Base-by-base conservation (phyloP, 2,797 vertebrate genomes). In the Eurystomus glaucurus region DNA sequence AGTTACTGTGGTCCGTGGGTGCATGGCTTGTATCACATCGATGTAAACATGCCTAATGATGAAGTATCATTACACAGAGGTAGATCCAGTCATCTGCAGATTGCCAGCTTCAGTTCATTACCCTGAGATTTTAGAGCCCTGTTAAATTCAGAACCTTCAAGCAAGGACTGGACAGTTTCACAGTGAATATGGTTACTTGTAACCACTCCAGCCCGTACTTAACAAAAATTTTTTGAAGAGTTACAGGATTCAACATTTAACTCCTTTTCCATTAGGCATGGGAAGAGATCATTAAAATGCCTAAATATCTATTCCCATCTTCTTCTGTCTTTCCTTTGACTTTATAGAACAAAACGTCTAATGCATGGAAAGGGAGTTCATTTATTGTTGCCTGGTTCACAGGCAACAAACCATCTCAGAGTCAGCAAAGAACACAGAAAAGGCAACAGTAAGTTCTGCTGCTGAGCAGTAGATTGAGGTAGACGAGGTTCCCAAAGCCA, bases 1-100 rank as follows among this genome's bases (percentile, higher is more conserved):
- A 33, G 14, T 41, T 22, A 15, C 26, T 41, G 69, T 23, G 20
- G 17, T 43, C 48, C 1, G 0, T 43, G 65, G 0, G 2, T n/a
- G 19, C 31, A 35, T 13, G 31, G 26, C 17, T 81, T 54, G 39
- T 15, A 71, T 55, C 61, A 46, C 52, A 23, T 3, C 25, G 52
- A 28, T 16, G 22, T 21, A 45, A 82, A n/a, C 22, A 15, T 10
- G n/a, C 28, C 28, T 52, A 22, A 1, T 35, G 62, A 26, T 4
- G 18, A 25, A 33, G 13, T 60, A 33, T 15, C 10, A 3, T 29
- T 22, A 17, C 60, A 37, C 61, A 35, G 43, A 58, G 35, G 12
- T 7, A 23, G 0, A 58, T 84, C 31, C 69, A 41, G 11, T 35
- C 65, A 31, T 11, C 43, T 52, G 75, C 51, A 66, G 31, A 9